Percentiles rank a stretch among this genome's conserved stretches.
phyloP scores from a whole-genome alignment of 2,888 invertebrate genomes.

The Hyalella azteca region DNA sequence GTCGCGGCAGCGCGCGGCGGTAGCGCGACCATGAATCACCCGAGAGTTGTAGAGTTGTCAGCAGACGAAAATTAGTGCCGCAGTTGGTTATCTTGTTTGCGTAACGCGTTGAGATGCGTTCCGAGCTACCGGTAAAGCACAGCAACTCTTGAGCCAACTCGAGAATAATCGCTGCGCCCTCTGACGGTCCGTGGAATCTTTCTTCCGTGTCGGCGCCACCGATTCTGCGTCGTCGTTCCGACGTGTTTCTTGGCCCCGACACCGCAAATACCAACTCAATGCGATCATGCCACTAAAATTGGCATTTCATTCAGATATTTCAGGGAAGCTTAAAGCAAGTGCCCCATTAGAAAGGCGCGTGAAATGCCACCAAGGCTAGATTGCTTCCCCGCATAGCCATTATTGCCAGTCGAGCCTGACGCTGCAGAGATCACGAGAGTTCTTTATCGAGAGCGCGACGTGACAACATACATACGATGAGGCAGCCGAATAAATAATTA shows the following conservation, averaged over 20 bases:
- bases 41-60: conserved; percentile 25
- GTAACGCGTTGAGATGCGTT: conserved; percentile 34
- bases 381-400: neutral
- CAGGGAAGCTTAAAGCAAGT: conserved; percentile 7
- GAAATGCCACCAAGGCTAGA: neutral
- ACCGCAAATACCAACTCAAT: too few relatives aligned
- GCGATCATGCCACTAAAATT: conserved; percentile 8
- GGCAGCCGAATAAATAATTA: too few relatives aligned
- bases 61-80: neutral
- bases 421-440: neutral
- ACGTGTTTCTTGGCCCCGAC: too few relatives aligned
- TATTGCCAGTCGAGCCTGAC: neutral
- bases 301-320: conserved; percentile 16
- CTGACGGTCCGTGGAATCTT: conserved; percentile 13
- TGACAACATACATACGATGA: too few relatives aligned
- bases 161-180: conserved; percentile 5
- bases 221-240: conserved; percentile 14
- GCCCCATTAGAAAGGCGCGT: neutral
- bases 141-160: neutral
- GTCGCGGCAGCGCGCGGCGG: neutral
- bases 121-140: conserved; percentile 21
- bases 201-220: conserved; percentile 7
- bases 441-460: neutral
- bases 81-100: conserved; percentile 6
- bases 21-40: neutral